Conservation (phyloP, 2,888 invertebrate genomes). For the Incurvaria masculella region DNA sequence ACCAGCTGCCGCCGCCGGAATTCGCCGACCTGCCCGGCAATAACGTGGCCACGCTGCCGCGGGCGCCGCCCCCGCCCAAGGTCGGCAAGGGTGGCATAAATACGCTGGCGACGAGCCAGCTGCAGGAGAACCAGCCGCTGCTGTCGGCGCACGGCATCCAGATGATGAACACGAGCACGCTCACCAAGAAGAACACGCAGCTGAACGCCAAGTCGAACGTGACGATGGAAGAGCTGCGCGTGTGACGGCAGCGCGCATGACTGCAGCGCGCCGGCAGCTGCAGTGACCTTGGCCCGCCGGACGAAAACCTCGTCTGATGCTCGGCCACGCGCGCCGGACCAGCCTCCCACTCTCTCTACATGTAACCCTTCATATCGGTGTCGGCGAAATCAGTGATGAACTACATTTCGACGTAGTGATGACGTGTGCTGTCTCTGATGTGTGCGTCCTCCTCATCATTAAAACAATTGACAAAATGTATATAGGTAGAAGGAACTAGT, state of each 20-base stretch:
- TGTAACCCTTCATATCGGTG: not conserved
- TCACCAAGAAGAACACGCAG: constrained; percentile 73
- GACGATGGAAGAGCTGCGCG: constrained; percentile 78
- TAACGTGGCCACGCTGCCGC: constrained; percentile 62
- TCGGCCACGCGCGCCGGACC: not conserved
- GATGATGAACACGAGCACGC: constrained; percentile 71
- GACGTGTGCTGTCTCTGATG: no score
- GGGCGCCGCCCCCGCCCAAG: constrained; percentile 75
- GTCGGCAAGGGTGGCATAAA: constrained; percentile 60
- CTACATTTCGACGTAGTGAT: not conserved
- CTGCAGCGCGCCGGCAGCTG: constrained; percentile 55
- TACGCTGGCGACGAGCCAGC: constrained; percentile 55
- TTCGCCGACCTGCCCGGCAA: constrained; percentile 77
- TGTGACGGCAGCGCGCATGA: constrained; percentile 70
- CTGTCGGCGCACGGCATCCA: constrained; percentile 74
- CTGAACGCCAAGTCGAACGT: constrained; percentile 58
- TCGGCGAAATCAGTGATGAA: no score
- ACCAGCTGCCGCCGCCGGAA: constrained; percentile 79
- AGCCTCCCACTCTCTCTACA: not conserved
- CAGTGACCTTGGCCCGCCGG: constrained; percentile 49
- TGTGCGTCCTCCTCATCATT: no score
- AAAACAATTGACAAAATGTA: no score
- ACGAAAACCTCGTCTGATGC: constrained; percentile 25
- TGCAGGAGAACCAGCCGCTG: constrained; percentile 66
- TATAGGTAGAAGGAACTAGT: no score